Base-by-base conservation (phyloP, 2,113 vertebrate genomes). In the Apistogramma diplotaenia region DNA sequence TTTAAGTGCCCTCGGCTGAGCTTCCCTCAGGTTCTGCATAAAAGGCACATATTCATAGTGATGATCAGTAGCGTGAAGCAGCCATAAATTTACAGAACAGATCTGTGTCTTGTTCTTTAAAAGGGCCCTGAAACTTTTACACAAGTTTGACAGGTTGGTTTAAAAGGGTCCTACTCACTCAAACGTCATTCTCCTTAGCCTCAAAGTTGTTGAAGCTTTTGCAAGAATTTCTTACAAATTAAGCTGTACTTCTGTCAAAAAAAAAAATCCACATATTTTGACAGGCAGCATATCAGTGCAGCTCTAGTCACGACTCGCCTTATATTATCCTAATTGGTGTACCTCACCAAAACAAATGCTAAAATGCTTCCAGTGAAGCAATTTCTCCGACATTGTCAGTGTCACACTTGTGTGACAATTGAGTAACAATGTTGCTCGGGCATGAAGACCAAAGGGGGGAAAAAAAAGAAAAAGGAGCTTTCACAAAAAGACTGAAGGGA, bases 311-410 rank as follows among this genome's bases (percentile, higher is more conserved):
- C 67, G 15, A 51, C 43, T 61, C 1, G 16, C 25, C 16, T 70
- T 70, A n/a, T 70, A 70, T 70, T 51, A 61, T 37, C 49, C 37
- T 83, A 80, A 83, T 84, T 74, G 81, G 65, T 60, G 74, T 67
- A 61, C 35, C 5, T 46, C 60, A 53, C 56, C 40, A 25, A 73
- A 83, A 75, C 55, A 71, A 43, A 62, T 23, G 53, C 43, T 53
- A 46, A 54, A 77, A 60, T 2, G n/a, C 37, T 77, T 37, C 40
- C 16, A 65, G 0, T 29, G 33, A 43, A 43, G 18, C 29, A 4
- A 23, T 72, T 72, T 55, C 54, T 21, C 60, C 23, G 56, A 25
- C 31, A 29, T 59, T 3, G 43, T 56, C 37, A 40, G 5, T 3
- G 56, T 43, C 54, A 87, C 5, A 70, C 73, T 87, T 77, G 53